phyloP scores from a whole-genome alignment of 2,113 vertebrate species.

The Chaenocephalus aceratus region DNA sequence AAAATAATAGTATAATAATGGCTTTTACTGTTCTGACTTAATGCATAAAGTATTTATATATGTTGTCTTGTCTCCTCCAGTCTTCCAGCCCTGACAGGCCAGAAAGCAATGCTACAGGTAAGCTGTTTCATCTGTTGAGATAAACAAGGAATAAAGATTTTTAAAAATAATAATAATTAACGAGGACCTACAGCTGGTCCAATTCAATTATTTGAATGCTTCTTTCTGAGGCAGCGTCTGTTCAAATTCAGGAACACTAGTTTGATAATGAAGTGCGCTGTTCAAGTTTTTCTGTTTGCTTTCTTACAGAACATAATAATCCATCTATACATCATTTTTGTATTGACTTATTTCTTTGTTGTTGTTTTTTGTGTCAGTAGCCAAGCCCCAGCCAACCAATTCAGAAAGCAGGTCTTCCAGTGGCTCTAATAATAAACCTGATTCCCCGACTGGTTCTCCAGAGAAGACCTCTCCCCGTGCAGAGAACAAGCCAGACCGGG shows the following conservation, averaged over 20 bases:
- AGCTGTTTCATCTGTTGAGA: slow-evolving; percentile 29
- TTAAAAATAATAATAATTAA: neutral
- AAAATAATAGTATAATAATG: neutral
- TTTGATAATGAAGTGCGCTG: neutral
- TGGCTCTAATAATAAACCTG: slow-evolving; percentile 51
- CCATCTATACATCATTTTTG: neutral
- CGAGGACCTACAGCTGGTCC: neutral
- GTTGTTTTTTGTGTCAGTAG: slow-evolving; percentile 44
- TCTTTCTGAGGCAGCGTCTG: neutral
- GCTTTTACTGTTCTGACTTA: neutral
- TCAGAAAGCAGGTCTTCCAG: slow-evolving; percentile 83
- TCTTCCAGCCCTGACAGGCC: slow-evolving; percentile 83
- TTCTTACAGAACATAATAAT: neutral
- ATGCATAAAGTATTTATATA: too few species aligned
- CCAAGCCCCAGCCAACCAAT: slow-evolving; percentile 81
- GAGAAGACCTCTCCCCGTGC: slow-evolving; percentile 85
- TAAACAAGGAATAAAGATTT: neutral
- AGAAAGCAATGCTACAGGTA: slow-evolving; percentile 89
- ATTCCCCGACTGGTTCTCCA: slow-evolving; percentile 62
- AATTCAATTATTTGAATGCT: neutral
- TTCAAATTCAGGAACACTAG: too few species aligned
- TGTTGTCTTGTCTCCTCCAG: slow-evolving; percentile 51
- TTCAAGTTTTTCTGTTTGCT: neutral
- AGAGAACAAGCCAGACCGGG: slow-evolving; percentile 87
- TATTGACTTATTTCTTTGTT: neutral